These are phyloP conservation scores for Mycalesis mineus DNA, from an alignment of 2,888 invertebrate species.

Conservation along the genomic window DNA sequence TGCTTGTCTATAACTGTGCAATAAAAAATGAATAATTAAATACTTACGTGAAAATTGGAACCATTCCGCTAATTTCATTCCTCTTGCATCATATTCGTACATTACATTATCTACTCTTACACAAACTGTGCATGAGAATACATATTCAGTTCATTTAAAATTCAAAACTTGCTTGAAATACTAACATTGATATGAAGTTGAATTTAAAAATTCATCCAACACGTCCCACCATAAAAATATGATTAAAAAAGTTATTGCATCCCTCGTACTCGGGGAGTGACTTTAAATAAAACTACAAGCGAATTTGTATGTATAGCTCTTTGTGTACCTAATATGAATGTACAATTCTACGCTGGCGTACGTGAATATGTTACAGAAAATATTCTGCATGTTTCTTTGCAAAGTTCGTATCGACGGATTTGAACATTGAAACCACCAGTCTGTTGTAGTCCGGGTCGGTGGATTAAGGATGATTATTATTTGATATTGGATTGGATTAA, in stretches of 20 bases:
- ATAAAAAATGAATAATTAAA: too few species aligned
- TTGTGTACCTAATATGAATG: slow-evolving; percentile 35
- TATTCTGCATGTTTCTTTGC: too few species aligned
- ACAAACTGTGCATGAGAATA: not conserved
- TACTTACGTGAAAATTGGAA: too few species aligned
- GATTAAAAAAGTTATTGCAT: slow-evolving; percentile 29
- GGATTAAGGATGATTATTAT: too few species aligned
- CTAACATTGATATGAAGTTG: slow-evolving; percentile 13
- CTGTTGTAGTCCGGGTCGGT: too few species aligned
- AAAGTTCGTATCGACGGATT: too few species aligned
- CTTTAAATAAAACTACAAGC: slow-evolving; percentile 43
- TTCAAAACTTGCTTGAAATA: slow-evolving; percentile 12
- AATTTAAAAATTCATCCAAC: slow-evolving; percentile 23
- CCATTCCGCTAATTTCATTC: not conserved
- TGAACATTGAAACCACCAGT: too few species aligned
- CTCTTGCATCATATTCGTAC: not conserved
- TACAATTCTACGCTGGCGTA: slow-evolving; percentile 39
- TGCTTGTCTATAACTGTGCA: too few species aligned
- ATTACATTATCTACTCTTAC: not conserved
- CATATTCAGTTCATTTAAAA: slow-evolving; percentile 10
- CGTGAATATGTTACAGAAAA: not conserved
- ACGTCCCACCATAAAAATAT: slow-evolving; percentile 29
- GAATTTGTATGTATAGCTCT: slow-evolving; percentile 3
- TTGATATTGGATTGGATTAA: too few species aligned
- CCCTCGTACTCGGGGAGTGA: slow-evolving; percentile 28